Percentiles rank a stretch among this genome's conserved stretches.
Conservation (phyloP, 2,113 vertebrate genomes). For the Neoarius graeffei region DNA sequence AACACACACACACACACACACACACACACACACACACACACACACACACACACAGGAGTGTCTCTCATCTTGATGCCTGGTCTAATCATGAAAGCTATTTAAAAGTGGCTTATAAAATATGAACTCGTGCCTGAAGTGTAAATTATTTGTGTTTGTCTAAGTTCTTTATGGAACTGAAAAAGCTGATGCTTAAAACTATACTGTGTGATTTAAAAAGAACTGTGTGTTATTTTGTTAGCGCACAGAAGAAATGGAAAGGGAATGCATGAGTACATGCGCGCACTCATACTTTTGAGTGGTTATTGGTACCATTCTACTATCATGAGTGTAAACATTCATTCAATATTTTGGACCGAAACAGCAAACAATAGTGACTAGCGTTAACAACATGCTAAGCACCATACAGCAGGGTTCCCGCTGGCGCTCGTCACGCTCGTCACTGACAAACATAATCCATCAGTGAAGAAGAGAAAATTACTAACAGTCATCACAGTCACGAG, state of each 20-base stretch:
- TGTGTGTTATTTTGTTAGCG: neutral
- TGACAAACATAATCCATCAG: too few relatives aligned
- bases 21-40: neutral
- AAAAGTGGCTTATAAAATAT: neutral
- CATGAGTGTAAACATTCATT: neutral
- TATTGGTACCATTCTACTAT: neutral
- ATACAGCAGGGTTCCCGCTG: too few relatives aligned
- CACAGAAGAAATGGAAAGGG: neutral
- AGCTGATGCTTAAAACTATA: neutral
- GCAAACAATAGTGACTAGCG: neutral
- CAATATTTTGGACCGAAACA: neutral
- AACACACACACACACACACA: neutral
- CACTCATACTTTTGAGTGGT: neutral
- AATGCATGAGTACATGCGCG: neutral
- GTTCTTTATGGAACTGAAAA: neutral
- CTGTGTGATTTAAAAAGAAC: neutral
- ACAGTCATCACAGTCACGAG: too few relatives aligned
- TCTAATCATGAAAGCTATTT: conserved; percentile 2
- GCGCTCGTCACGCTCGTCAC: too few relatives aligned
- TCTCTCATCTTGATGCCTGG: neutral
- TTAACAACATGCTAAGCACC: too few relatives aligned
- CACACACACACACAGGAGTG: neutral
- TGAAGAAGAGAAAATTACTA: too few relatives aligned
- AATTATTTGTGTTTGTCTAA: neutral
- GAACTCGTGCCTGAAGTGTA: neutral